Percentiles rank a stretch among this genome's conserved stretches.
phyloP scores from a whole-genome alignment of 2,797 vertebrate species.

The Chelon auratus region DNA sequence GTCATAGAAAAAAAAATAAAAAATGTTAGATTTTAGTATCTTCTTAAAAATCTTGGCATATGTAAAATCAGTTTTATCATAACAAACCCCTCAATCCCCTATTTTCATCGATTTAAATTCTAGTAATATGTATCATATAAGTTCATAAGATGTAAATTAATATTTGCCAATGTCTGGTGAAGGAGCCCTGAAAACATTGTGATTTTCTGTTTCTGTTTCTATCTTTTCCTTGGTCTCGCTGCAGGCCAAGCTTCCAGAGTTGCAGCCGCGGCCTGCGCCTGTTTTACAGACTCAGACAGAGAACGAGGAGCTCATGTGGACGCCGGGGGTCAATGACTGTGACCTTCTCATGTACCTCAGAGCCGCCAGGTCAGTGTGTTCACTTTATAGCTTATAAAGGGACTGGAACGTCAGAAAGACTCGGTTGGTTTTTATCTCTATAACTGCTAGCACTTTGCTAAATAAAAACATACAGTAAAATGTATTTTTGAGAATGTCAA shows the following conservation, averaged over 20 bases:
- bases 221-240: conserved; percentile 6
- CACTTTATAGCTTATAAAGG: not conserved
- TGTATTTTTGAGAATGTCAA: not conserved
- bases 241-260: conserved; percentile 96
- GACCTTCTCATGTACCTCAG: conserved; percentile 99
- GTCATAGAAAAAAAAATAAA: not conserved
- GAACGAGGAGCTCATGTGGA: conserved; percentile 97
- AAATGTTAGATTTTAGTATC: not conserved
- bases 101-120: not conserved
- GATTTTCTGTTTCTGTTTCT: not conserved
- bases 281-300: conserved; percentile 89
- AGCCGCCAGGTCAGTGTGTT: conserved; percentile 90
- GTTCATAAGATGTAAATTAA: not conserved
- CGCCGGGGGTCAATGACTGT: conserved; percentile 97
- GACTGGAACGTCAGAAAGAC: not conserved
- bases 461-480: not conserved
- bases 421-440: not conserved
- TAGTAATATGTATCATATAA: not conserved
- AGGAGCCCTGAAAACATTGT: not conserved
- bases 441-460: not conserved
- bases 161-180: not conserved
- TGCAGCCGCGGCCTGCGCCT: conserved; percentile 89
- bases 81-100: not conserved
- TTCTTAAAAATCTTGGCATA: not conserved
- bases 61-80: not conserved